Conservation (phyloP, 1,140 invertebrate species). For the Hyles euphorbiae region DNA sequence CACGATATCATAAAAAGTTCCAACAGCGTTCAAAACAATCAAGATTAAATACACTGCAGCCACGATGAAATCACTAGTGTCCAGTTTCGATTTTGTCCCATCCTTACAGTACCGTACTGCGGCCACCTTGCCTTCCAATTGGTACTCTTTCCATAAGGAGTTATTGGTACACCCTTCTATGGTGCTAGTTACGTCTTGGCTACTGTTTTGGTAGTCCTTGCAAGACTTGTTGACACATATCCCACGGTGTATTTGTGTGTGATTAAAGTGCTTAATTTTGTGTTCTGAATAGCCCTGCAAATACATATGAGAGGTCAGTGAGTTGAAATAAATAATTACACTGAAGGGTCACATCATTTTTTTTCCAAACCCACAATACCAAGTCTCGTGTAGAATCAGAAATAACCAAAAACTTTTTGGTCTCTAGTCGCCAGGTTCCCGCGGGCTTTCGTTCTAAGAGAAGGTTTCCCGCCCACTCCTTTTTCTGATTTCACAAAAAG, state of each 20-base stretch:
- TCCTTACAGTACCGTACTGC: constrained; percentile 27
- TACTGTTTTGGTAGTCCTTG: constrained; percentile 22
- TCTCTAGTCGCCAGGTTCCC: no score
- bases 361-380: no score
- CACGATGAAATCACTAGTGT: constrained; percentile 22
- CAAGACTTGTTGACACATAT: constrained; percentile 63
- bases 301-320: background rate
- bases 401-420: no score
- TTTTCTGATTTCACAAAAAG: no score
- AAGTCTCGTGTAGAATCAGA: no score
- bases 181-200: constrained; percentile 13
- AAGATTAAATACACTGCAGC: constrained; percentile 27
- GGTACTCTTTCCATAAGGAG: constrained; percentile 24
- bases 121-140: constrained; percentile 19
- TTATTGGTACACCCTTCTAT: constrained; percentile 32
- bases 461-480: no score
- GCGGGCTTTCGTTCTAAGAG: no score
- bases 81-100: constrained; percentile 16
- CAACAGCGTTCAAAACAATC: constrained; percentile 25
- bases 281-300: constrained; percentile 60
- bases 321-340: no score
- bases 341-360: no score
- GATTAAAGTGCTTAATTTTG: constrained; percentile 69
- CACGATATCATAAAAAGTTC: constrained; percentile 26
- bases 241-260: constrained; percentile 72